phyloP scores from a whole-genome alignment of 2,797 vertebrate genomes.

The Graptemys geographica region DNA sequence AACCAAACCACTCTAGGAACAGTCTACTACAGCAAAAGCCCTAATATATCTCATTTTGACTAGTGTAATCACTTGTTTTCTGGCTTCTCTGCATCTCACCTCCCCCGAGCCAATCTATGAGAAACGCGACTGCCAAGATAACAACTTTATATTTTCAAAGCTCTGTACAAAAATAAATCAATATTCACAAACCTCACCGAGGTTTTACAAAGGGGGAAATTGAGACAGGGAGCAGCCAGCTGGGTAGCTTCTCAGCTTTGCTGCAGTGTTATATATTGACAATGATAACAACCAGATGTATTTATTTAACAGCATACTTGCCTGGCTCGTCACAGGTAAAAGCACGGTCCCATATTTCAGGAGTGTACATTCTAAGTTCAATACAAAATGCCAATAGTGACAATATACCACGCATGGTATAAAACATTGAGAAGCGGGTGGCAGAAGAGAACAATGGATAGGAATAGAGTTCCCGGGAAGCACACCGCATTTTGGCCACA shows the following conservation, averaged over 20 bases:
- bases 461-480: not conserved
- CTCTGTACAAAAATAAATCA: not conserved
- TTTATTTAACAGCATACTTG: not conserved
- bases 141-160: not conserved
- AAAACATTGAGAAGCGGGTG: not conserved
- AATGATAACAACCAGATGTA: too few relatives aligned
- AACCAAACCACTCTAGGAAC: not conserved
- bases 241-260: not conserved
- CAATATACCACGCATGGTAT: not conserved
- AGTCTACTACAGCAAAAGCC: not conserved
- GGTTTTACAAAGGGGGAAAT: not conserved
- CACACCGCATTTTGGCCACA: fast-evolving
- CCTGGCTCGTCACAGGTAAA: not conserved
- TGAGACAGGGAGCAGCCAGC: not conserved
- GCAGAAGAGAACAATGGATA: not conserved
- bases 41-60: not conserved
- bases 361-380: not conserved
- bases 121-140: not conserved
- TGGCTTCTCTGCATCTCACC: not conserved
- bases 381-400: not conserved
- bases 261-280: not conserved
- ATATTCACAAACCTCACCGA: not conserved
- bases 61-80: not conserved
- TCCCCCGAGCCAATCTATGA: not conserved
- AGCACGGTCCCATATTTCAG: not conserved